Evolutionary conservation across 2,113 vertebrate species (phyloP), one percentile per base, ranked within the genome.

Genomic region (Ceyx cyanopectus): DNA sequence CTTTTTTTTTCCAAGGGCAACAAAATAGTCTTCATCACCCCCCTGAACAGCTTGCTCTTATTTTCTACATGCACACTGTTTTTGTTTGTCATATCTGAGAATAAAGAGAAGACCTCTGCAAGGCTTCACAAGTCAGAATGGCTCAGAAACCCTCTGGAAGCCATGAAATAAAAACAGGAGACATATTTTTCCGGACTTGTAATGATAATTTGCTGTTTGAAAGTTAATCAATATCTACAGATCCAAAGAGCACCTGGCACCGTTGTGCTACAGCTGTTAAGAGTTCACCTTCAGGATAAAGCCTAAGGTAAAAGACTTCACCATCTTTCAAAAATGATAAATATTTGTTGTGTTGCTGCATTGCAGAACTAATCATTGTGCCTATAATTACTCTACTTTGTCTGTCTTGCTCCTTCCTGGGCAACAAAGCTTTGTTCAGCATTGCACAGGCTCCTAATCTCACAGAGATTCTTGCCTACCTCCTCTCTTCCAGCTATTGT

Each of bases 281-380:
- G 70, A 92, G 63, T 43, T 91, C 88, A 94, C 75, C 70, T 95
- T 95, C 85, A 94, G 82, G 72, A 85, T 53, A 73, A 91, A 94
- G 50, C 12, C 85, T 87, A 53, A 87, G 58, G 62, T 82, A 34
- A 94, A 85, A 87, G 88, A 79, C 50, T 58, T 82, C 40, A n/a
- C 50, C 23, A 48, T 53, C 34, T 53, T 24, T 65, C 4, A 0
- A 23, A 76, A 89, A 61, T 65, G 20, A 91, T 37, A 68, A 85
- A 76, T 61, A 82, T 65, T 91, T 75, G 58, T 82, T 79, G 50
- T 48, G 61, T 62, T 3, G 0, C 50, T 0, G 3, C 75, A 70
- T 67, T 32, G 27, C 37, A 61, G 68, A 89, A 67, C 56, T 48
- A 34, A 82, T 78, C 48, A 48, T 69, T 70, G 41, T 18, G n/a